Evolutionary conservation across 2,888 invertebrate genomes (phyloP), one percentile per base, ranked within the genome.

Genomic region (Nomada fabriciana): DNA sequence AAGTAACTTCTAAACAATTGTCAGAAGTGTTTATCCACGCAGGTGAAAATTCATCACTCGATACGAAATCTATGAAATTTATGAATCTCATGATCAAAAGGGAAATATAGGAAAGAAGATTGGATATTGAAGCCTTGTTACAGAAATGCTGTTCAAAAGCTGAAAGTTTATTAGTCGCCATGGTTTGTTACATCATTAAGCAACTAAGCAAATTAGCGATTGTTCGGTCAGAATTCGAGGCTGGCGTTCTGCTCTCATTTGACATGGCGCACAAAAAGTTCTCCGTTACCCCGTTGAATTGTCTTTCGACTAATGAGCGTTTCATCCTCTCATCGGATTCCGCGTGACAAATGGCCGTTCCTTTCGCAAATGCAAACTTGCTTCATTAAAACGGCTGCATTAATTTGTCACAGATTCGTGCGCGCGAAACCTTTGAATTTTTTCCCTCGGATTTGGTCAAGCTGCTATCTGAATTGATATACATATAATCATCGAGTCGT

Each of bases 241-340:
- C 53, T 75, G 67, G 18, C 52, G 20, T 50, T 43, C 20, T 20
- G 47, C n/a, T 63, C 73, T 80, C 61, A 25, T 53, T 80, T 64
- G 67, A 53, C 67, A 36, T 2, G 55, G 25, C 15, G 47, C 61
- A 29, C 50, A 80, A 80, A 70, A 76, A 69, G 43, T 75, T 20
- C 20, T 50, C 53, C 42, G 53, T 47, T 67, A 11, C 53, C 29
- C 25, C 43, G 57, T 53, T 61, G 55, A 57, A 74, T 74, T 75
- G 69, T 80, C 80, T 74, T 70, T 75, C 74, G 65, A 23, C 80
- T 82, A 80, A 82, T 80, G 82, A 82, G 82, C 70, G 53, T 75
- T 80, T 80, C 80, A 79, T 67, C 73, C 60, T 68, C 57, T 79
- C 64, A 60, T 64, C 80, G 69, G 80, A 60, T 65, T 74, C 47